Base-by-base conservation (phyloP, 92 coral and sea anemone species). In the Heliopora coerulea region DNA sequence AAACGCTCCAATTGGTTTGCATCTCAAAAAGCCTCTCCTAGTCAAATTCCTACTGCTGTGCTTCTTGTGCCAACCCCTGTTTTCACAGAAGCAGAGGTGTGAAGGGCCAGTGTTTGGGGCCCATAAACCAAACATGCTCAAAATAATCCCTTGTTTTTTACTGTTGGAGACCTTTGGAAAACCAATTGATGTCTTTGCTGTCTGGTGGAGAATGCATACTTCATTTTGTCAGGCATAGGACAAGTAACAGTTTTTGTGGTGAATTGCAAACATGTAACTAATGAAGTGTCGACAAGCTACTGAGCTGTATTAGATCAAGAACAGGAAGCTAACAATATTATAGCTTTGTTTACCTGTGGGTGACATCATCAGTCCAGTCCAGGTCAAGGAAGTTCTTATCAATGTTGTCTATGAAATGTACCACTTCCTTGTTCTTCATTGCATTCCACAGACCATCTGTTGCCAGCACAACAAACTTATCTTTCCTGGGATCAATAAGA, bases 371-470 rank as follows among this genome's bases (percentile, higher is more conserved):
- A 39, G 65, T 74, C 31, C 86, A 81, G 44, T 79, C 82, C 25
- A 80, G 83, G 59, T 89, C 91, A 8, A 79, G 65, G 74, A 67
- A 54, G 49, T 92, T 84, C 56, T 87, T 87, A 24, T 90, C 88
- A 41, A 80, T 82, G 49, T 89, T 83, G 64, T 85, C 84, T 35
- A 92, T 89, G 74, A 91, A 87, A 29, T 88, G 87, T 31, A 92
- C 97, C 35, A 89, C 96, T 68, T 92, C 97, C 40, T 92, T 91
- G 17, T 85, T 86, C 42, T 84, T 84, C 85, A 92, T 87, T 50
- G 90, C 96, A 14, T 96, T 96, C 97, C 97, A 91, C 56, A 91
- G 85, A 61, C 97, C 97, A 80, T 91, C 97, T 28, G 87, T 79
- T 34, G 97, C 97, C 26, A 91, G 69, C 44, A 91, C 80, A 28